Evolutionary conservation across 2,113 vertebrate genomes (phyloP), one percentile per base, ranked within the genome.

Genomic region (Melanotaenia duboulayi): DNA sequence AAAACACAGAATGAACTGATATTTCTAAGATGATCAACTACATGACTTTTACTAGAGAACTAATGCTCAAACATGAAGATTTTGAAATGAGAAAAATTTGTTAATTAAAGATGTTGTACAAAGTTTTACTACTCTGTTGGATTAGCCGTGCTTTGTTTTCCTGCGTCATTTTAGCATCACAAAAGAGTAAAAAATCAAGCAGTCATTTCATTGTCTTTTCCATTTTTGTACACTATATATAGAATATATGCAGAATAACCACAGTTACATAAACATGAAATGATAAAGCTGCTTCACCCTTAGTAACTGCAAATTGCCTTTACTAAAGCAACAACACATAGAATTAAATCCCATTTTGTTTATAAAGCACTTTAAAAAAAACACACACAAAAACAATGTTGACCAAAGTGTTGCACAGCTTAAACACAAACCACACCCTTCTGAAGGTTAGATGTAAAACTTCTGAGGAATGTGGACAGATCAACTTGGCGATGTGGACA

Each of bases 381-480:
- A n/a, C n/a, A n/a, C n/a, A n/a, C n/a, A n/a, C n/a, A n/a, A n/a
- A n/a, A 35, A 35, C 32, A 35, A 35, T 35, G 32, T 35, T 35
- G 32, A 6, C 28, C 6, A 28, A 28, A 28, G 28, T 35, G 32
- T 9, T 35, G 32, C 7, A 35, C 32, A 61, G 39, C 59, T 24
- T 71, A 40, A 66, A 67, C 71, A 65, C 11, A 11, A 24, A 62
- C 70, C 82, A 73, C 87, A 82, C 87, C 81, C 50, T 65, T 42
- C 65, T 8, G 22, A 44, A n/a, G 35, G 20, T 52, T 51, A 65
- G 12, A 44, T 59, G 35, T 40, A 35, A 61, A 65, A 65, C 81
- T 37, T 71, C n/a, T 37, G 11, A 85, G 71, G 81, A 85, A 90
- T 89, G 81, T 69, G 48, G 73, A 74, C 37, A 17, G 62, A 76